These are phyloP conservation scores for Hirtodrosophila alboralis DNA, from an alignment of 2,888 invertebrate species.

Conservation along the genomic window DNA sequence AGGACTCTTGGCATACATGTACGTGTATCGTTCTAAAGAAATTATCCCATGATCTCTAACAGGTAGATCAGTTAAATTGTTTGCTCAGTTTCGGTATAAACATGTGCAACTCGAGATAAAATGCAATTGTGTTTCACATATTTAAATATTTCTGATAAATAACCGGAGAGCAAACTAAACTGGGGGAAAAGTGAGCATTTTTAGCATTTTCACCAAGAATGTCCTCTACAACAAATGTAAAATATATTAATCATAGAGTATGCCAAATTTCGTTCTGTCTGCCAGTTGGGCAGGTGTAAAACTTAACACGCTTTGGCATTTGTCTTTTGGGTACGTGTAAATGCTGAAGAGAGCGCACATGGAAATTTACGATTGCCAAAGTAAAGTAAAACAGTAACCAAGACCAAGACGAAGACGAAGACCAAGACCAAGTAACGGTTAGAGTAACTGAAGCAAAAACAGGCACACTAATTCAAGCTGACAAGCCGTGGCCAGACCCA, in stretches of 20 bases:
- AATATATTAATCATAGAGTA: not conserved
- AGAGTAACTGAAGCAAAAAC: slow-evolving; percentile 15
- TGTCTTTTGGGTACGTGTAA: slow-evolving; percentile 32
- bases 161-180: too few relatives aligned
- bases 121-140: too few relatives aligned
- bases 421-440: slow-evolving; percentile 2
- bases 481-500: slow-evolving; percentile 54
- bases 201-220: too few relatives aligned
- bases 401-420: too few relatives aligned
- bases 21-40: slow-evolving; percentile 4
- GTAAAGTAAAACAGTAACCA: slow-evolving; percentile 16
- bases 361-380: slow-evolving; percentile 32
- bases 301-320: slow-evolving; percentile 22
- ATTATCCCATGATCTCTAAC: slow-evolving; percentile 2
- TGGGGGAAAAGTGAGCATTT: too few relatives aligned
- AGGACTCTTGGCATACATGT: not conserved
- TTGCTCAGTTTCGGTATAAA: not conserved
- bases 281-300: slow-evolving; percentile 23
- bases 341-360: slow-evolving; percentile 19
- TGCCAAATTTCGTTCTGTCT: slow-evolving; percentile 13
- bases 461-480: slow-evolving; percentile 64
- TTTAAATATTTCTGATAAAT: too few relatives aligned
- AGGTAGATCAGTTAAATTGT: slow-evolving; percentile 6
- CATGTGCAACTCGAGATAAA: too few relatives aligned
- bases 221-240: too few relatives aligned